Evolutionary conservation across 2,797 vertebrate genomes (phyloP), one percentile per base, ranked within the genome.

Genomic region (Sciaenops ocellatus): DNA sequence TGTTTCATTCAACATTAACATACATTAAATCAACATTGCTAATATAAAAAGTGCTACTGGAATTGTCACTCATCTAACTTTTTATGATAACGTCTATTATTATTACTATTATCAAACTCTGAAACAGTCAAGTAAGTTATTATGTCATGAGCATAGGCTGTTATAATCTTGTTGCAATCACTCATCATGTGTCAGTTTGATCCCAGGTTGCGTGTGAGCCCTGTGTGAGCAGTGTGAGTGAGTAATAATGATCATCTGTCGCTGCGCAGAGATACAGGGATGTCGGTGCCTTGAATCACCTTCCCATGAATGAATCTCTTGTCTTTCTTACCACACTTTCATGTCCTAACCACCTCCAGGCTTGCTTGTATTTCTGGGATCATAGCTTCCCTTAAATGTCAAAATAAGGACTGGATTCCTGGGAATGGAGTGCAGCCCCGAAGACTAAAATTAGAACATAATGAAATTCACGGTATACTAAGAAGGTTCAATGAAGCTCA

Each of bases 261-360:
- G 80, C 90, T 85, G 82, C 42, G 79, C 78, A 89, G 60, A 94
- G 91, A 95, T 91, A 92, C 89, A 87, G 85, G 80, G 90, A 88
- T 93, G 90, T 91, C 90, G 83, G 90, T 90, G 88, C 89, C 90
- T 93, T 94, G 92, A 95, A 91, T 95, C 94, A 94, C 87, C 91
- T 84, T 90, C 87, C 89, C 80, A 94, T 95, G 92, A 95, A 95
- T 94, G 93, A 90, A 89, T 87, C 90, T 90, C 92, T 95, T 95
- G 94, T 95, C 91, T 94, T 89, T 90, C 89, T 89, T 87, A 93
- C 91, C 89, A 92, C 92, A 93, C 93, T 95, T 94, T 93, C 93
- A 92, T 93, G 92, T 92, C 82, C 79, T 92, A 91, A 92, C 90
- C 91, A 89, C 90, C 94, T 95, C 92, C 90, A 92, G 94, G 94